phyloP scores from a whole-genome alignment of 2,797 vertebrate genomes.

The Nasua narica region DNA sequence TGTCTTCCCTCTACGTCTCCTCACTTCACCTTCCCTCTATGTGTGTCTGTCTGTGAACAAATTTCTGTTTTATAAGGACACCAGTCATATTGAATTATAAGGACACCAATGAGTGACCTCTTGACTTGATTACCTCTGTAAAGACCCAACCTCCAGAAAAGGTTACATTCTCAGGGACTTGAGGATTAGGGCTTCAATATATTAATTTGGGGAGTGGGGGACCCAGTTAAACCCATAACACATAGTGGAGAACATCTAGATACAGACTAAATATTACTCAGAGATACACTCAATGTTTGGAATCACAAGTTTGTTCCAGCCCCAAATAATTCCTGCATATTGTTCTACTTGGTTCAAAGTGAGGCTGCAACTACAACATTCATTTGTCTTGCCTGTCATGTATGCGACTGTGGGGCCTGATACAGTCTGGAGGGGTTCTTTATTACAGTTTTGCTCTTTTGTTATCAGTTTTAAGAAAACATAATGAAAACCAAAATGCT shows the following conservation, averaged over 20 bases:
- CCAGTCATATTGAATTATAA: neutral
- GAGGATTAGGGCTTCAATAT: neutral
- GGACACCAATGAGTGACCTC: neutral
- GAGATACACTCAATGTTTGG: neutral
- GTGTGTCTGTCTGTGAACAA: rapidly evolving
- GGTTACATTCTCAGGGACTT: neutral
- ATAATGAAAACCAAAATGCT: neutral
- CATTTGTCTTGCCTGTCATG: neutral
- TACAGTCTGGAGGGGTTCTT: neutral
- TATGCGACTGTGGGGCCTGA: neutral
- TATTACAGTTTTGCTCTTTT: neutral
- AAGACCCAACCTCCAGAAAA: neutral
- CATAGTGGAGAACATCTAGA: neutral
- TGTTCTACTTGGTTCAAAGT: neutral
- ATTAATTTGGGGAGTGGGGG: rapidly evolving
- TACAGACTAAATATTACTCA: neutral
- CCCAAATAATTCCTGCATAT: neutral
- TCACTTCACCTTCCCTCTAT: rapidly evolving
- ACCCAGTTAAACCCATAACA: neutral
- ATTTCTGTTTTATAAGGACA: neutral
- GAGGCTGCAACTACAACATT: neutral
- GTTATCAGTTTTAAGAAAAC: slow-evolving; percentile 4
- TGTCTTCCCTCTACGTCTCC: neutral
- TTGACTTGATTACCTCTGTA: neutral
- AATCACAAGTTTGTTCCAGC: neutral